A percentile compares a stretch with the other conserved stretches of the same genome.
Evolutionary conservation across 2,113 vertebrate genomes (phyloP).

Genomic region (Cyanistes caeruleus): DNA sequence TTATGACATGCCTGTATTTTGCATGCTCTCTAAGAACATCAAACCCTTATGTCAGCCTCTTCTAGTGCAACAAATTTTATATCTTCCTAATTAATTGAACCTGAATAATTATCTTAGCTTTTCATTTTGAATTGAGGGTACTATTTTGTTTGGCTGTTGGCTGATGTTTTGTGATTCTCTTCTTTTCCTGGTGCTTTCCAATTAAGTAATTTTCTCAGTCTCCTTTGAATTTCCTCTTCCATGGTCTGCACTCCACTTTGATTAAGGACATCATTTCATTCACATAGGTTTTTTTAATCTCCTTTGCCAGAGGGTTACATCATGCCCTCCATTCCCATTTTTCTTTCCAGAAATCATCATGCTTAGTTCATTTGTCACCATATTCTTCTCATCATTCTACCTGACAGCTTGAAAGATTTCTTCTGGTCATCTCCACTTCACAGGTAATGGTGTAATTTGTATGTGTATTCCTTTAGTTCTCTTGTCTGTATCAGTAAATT

Average conservation of each 20-base stretch:
- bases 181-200: neutral
- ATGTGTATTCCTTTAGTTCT: neutral
- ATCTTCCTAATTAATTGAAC: neutral
- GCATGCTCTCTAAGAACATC: neutral
- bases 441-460: neutral
- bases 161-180: neutral
- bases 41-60: neutral
- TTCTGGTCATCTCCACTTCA: neutral
- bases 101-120: neutral
- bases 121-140: neutral
- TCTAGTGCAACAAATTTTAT: neutral
- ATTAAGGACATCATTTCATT: neutral
- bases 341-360: constrained; percentile 4
- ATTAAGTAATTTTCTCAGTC: neutral
- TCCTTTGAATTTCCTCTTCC: neutral
- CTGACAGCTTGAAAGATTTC: constrained; percentile 23
- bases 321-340: neutral
- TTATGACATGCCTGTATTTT: neutral
- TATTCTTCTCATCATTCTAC: constrained; percentile 11
- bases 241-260: neutral
- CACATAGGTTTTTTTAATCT: neutral
- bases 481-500: neutral
- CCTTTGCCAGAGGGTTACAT: neutral
- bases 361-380: neutral
- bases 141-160: neutral